A percentile compares a stretch with the other conserved stretches of the same genome.
These are phyloP conservation scores for Acrossocheilus fasciatus DNA, from an alignment of 2,797 vertebrate species.

Conservation along the genomic window DNA sequence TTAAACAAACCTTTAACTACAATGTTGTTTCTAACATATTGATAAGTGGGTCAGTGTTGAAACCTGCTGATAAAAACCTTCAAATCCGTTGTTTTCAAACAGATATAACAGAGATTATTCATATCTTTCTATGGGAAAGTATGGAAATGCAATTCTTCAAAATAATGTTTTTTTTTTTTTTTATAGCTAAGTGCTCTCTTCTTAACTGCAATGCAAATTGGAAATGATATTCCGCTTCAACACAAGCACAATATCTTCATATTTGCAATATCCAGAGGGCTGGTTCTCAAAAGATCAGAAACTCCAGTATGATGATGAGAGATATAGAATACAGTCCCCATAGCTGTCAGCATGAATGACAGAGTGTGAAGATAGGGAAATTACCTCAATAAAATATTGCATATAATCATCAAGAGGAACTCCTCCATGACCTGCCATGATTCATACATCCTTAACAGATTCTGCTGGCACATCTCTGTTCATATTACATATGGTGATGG, in stretches of 20 bases:
- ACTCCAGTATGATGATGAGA: conserved; percentile 26
- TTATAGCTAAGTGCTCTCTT: conserved; percentile 20
- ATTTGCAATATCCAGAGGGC: conserved; percentile 33
- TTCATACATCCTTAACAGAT: conserved; percentile 58
- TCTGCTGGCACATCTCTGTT: conserved; percentile 36
- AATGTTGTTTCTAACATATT: neutral
- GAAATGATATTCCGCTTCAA: conserved; percentile 12
- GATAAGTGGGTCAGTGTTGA: neutral
- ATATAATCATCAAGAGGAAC: conserved; percentile 30
- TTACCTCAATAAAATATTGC: conserved; percentile 49
- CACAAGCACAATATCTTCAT: conserved; percentile 14
- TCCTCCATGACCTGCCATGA: conserved; percentile 51
- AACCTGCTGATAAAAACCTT: neutral
- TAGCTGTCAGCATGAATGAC: conserved; percentile 41
- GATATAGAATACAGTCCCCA: conserved; percentile 35
- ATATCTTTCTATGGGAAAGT: neutral
- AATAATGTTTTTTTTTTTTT: neutral
- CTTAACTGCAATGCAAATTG: conserved; percentile 12
- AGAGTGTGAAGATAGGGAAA: conserved; percentile 32
- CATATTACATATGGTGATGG: conserved; percentile 49
- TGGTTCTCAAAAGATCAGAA: conserved; percentile 20
- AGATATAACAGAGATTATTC: neutral
- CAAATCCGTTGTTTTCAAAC: neutral
- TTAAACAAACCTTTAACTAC: neutral
- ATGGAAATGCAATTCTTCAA: conserved; percentile 1